phyloP scores from a whole-genome alignment of 2,797 vertebrate species.

The Clarias pachynema region DNA sequence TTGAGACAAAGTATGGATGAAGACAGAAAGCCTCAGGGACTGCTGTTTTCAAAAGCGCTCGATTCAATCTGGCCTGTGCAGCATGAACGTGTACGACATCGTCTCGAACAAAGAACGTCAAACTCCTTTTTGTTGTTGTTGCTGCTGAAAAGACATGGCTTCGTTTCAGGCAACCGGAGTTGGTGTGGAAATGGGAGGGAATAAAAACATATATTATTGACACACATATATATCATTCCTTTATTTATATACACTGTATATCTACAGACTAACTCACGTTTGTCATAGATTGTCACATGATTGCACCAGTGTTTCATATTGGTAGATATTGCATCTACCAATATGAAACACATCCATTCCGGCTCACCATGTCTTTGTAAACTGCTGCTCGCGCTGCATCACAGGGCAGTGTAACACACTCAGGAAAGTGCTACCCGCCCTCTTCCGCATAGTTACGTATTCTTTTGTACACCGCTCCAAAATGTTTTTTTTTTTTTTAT shows the following conservation, averaged over 20 bases:
- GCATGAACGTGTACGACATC: neutral
- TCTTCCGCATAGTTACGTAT: neutral
- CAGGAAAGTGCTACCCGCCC: neutral
- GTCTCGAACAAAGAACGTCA: neutral
- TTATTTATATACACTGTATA: neutral
- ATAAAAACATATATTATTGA: neutral
- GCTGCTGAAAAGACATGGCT: neutral
- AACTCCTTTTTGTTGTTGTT: neutral
- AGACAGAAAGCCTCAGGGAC: constrained; percentile 10
- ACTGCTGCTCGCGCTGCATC: neutral
- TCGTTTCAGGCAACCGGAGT: neutral
- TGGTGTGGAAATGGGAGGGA: neutral
- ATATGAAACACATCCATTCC: neutral
- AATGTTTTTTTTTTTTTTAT: no score
- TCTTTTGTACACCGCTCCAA: no score
- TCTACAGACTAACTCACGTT: neutral
- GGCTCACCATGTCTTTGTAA: neutral
- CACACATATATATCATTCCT: neutral
- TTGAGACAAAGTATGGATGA: neutral
- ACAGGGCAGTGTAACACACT: neutral
- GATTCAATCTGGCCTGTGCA: neutral
- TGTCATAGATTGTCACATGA: no score
- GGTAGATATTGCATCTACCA: no score
- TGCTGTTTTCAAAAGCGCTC: neutral
- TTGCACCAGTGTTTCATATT: no score